Conservation (phyloP, 2,888 invertebrate species). For the Oegoconia quadripuncta region DNA sequence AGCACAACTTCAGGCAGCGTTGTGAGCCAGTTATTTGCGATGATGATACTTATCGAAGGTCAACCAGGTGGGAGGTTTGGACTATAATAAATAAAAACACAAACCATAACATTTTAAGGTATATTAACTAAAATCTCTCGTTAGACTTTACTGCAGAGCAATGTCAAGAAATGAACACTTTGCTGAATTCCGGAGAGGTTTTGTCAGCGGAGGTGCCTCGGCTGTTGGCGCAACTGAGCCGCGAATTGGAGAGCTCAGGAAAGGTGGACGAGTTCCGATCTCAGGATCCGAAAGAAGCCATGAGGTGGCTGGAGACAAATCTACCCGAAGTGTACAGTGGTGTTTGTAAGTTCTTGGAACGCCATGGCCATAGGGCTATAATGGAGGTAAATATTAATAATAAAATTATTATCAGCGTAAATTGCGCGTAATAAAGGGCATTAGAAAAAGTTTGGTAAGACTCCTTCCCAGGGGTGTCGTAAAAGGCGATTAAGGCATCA, state of each 20-base stretch:
- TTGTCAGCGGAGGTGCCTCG: slow-evolving; percentile 87
- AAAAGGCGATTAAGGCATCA: too few relatives aligned
- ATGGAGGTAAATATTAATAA: slow-evolving; percentile 81
- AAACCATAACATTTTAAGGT: too few relatives aligned
- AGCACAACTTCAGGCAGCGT: slow-evolving; percentile 67
- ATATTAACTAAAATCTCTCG: slow-evolving; percentile 22
- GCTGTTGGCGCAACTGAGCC: slow-evolving; percentile 64
- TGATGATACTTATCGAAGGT: slow-evolving; percentile 75
- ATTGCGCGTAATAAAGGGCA: neutral
- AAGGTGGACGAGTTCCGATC: slow-evolving; percentile 67
- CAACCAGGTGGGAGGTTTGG: slow-evolving; percentile 49
- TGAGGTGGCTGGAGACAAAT: slow-evolving; percentile 79
- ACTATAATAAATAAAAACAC: neutral
- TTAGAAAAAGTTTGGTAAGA: too few relatives aligned
- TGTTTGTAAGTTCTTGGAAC: slow-evolving; percentile 79
- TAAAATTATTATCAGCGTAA: too few relatives aligned
- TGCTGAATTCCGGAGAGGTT: slow-evolving; percentile 85
- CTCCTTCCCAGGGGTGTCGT: neutral
- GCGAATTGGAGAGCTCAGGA: slow-evolving; percentile 58
- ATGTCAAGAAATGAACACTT: slow-evolving; percentile 82
- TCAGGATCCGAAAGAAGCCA: slow-evolving; percentile 65
- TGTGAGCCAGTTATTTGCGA: slow-evolving; percentile 75
- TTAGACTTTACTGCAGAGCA: slow-evolving; percentile 82
- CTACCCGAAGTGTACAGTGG: slow-evolving; percentile 63
- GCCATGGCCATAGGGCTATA: slow-evolving; percentile 85